phyloP scores from a whole-genome alignment of 2,113 vertebrate genomes.

The Leptodactylus fuscus region DNA sequence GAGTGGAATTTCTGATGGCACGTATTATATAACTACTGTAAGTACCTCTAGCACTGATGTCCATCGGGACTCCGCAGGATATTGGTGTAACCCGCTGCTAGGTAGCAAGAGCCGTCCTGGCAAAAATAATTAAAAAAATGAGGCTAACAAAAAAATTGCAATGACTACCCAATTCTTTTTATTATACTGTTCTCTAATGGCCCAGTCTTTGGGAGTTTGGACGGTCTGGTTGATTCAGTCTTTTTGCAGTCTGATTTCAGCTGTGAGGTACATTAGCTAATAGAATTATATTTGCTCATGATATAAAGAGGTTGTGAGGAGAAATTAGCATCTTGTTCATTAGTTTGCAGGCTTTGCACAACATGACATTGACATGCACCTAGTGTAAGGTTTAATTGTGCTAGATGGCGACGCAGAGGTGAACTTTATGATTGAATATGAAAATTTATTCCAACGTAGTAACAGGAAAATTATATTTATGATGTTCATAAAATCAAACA shows the following conservation, averaged over 20 bases:
- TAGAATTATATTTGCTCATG: background rate
- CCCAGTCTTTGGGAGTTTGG: too few relatives aligned
- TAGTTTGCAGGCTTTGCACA: background rate
- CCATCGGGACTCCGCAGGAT: too few relatives aligned
- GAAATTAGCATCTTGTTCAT: constrained; percentile 16
- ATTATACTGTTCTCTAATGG: too few relatives aligned
- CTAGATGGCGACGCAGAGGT: background rate
- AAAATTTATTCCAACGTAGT: background rate
- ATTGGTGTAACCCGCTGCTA: too few relatives aligned
- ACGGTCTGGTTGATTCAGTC: too few relatives aligned
- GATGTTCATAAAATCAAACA: background rate
- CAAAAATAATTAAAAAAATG: too few relatives aligned
- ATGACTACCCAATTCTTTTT: too few relatives aligned
- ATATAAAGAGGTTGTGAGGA: background rate
- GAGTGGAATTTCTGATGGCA: too few relatives aligned
- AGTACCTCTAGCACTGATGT: too few relatives aligned
- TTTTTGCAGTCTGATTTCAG: background rate
- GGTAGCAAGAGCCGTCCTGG: too few relatives aligned
- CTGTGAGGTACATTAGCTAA: background rate
- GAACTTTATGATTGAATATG: background rate
- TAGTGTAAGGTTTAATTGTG: background rate
- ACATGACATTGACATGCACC: background rate
- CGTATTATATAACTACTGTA: too few relatives aligned
- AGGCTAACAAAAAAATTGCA: too few relatives aligned
- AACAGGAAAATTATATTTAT: background rate